Percentiles rank a stretch among this genome's conserved stretches.
Conservation (phyloP, 2,113 vertebrate genomes). For the Carassius gibelio region DNA sequence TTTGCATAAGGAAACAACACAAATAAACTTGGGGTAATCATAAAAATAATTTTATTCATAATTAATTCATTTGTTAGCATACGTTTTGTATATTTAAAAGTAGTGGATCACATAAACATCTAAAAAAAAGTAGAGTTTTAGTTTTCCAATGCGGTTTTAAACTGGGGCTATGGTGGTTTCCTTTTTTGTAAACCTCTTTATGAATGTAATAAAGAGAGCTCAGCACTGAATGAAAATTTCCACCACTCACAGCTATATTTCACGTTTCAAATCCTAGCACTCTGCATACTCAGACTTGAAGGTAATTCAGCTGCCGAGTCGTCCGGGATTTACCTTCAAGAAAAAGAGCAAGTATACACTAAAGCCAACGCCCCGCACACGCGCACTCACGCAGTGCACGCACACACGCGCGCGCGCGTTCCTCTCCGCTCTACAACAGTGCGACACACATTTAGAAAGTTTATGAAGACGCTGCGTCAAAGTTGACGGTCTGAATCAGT, state of each 20-base stretch:
- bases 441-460: neutral
- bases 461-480: neutral
- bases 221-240: neutral
- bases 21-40: too few relatives aligned
- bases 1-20: too few relatives aligned
- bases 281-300: neutral
- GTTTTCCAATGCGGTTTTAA: too few relatives aligned
- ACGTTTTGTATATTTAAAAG: too few relatives aligned
- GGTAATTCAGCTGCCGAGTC: neutral
- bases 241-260: neutral
- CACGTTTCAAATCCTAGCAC: neutral
- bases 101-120: too few relatives aligned
- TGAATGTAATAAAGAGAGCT: neutral
- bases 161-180: neutral
- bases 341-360: neutral
- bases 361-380: constrained; percentile 1
- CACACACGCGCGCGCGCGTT: too few relatives aligned
- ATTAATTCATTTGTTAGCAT: too few relatives aligned
- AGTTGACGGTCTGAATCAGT: neutral
- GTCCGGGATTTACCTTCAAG: neutral
- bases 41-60: too few relatives aligned
- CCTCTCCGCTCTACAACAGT: too few relatives aligned
- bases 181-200: neutral
- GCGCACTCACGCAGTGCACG: too few relatives aligned
- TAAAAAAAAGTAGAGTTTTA: too few relatives aligned